A percentile compares a stretch with the other conserved stretches of the same genome.
Evolutionary conservation across 2,113 vertebrate species (phyloP).

Genomic region (Neolamprologus falcicula): DNA sequence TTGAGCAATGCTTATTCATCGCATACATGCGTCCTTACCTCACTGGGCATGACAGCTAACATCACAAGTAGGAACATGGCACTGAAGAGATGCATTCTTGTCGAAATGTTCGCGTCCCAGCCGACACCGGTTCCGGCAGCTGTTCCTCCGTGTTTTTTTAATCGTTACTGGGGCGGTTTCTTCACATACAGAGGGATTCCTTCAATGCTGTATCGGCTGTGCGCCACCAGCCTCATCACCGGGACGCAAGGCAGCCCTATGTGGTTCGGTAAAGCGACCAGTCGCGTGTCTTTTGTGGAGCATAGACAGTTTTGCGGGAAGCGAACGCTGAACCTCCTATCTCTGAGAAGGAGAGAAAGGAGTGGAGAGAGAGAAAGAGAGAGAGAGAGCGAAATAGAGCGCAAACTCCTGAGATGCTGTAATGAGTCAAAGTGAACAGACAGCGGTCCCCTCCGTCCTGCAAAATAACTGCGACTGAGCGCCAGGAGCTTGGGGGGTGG

Average conservation of each 20-base stretch:
- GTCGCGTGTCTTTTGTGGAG: conserved; percentile 17
- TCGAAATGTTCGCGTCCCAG: conserved; percentile 62
- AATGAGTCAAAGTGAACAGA: neutral
- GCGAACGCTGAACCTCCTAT: neutral
- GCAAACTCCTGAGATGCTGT: neutral
- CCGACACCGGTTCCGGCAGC: conserved; percentile 26
- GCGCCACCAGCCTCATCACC: conserved; percentile 74
- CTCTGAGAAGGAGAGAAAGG: neutral
- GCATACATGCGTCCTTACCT: conserved; percentile 62
- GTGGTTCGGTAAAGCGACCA: conserved; percentile 33
- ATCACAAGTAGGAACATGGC: conserved; percentile 78
- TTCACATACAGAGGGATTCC: conserved; percentile 52
- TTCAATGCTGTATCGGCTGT: conserved; percentile 52
- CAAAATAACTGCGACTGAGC: conserved; percentile 32
- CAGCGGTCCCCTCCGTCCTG: neutral
- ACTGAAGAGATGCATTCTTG: conserved; percentile 77
- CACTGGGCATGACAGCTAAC: conserved; percentile 64
- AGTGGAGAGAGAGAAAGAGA: neutral
- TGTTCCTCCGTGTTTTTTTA: neutral
- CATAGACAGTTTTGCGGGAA: neutral
- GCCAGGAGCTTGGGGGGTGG: conserved; percentile 2
- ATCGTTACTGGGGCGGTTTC: conserved; percentile 61
- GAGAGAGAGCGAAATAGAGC: neutral
- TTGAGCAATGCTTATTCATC: conserved; percentile 15
- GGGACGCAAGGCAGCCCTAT: conserved; percentile 52